These are phyloP conservation scores for Lagenorhynchus albirostris DNA, from an alignment of 2,113 vertebrate species.

Conservation along the genomic window DNA sequence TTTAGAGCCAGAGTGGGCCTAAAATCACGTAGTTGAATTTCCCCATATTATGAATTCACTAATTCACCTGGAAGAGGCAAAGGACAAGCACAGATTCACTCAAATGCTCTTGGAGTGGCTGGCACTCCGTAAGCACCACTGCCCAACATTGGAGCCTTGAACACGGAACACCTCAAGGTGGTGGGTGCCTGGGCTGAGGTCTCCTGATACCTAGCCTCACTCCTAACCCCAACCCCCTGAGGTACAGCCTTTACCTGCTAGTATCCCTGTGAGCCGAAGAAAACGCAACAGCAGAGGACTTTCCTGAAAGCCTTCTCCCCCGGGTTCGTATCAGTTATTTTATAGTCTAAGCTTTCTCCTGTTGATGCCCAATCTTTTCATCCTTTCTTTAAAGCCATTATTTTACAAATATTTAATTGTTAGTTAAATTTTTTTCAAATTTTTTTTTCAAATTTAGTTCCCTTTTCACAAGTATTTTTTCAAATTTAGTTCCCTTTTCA, in stretches of 20 bases:
- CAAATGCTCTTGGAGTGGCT: neutral
- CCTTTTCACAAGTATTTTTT: neutral
- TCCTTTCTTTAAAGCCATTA: neutral
- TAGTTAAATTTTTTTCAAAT: neutral
- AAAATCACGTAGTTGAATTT: neutral
- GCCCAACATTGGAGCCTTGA: neutral
- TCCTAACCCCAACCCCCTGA: neutral
- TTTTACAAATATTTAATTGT: neutral
- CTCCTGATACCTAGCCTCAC: neutral
- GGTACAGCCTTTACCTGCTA: neutral
- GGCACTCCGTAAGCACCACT: rapidly evolving
- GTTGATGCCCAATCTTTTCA: neutral
- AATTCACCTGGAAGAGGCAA: neutral
- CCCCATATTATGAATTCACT: neutral
- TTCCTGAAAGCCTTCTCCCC: neutral
- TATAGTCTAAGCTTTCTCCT: neutral
- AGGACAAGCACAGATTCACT: neutral
- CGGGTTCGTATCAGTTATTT: neutral
- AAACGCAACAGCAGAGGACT: neutral
- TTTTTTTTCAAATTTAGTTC: neutral
- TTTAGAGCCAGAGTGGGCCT: neutral
- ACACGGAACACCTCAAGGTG: rapidly evolving
- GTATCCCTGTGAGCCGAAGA: neutral
- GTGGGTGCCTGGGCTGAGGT: neutral
- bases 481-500: neutral